phyloP scores from a whole-genome alignment of 1,140 invertebrate genomes.

The Cecropterus lyciades region DNA sequence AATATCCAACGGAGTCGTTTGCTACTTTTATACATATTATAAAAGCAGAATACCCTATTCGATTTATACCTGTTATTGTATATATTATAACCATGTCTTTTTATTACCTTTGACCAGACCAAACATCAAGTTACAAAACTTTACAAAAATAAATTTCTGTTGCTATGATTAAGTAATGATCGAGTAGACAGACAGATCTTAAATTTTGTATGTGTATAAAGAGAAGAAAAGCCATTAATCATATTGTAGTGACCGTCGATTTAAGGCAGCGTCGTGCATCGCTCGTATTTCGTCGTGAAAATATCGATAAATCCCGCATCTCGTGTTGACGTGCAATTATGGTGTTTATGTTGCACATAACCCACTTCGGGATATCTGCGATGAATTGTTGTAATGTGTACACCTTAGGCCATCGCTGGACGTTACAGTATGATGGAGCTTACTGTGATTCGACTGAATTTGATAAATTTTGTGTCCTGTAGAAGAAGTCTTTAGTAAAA shows the following conservation, averaged over 20 bases:
- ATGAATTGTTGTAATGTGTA: constrained; percentile 7
- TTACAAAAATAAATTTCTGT: too few species aligned
- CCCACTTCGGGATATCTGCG: constrained; percentile 14
- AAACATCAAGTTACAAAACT: too few species aligned
- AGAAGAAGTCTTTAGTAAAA: too few species aligned
- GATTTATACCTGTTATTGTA: too few species aligned
- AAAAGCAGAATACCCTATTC: too few species aligned
- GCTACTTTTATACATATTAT: too few species aligned
- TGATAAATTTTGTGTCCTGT: too few species aligned
- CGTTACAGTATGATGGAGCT: neutral
- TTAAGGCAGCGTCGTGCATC: constrained; percentile 20
- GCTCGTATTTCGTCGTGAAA: constrained; percentile 30
- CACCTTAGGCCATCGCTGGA: neutral
- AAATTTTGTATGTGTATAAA: neutral
- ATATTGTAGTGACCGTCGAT: constrained; percentile 17
- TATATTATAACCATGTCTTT: too few species aligned
- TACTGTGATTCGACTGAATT: too few species aligned
- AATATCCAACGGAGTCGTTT: too few species aligned
- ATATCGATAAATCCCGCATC: constrained; percentile 22
- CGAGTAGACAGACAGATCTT: neutral
- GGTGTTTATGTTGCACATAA: constrained; percentile 28
- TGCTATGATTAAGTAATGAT: too few species aligned
- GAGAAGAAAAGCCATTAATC: constrained; percentile 19
- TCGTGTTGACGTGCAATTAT: constrained; percentile 28
- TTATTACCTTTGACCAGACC: too few species aligned